Evolutionary conservation across 2,113 vertebrate species (phyloP), one percentile per base, ranked within the genome.

Genomic region (Numida meleagris): DNA sequence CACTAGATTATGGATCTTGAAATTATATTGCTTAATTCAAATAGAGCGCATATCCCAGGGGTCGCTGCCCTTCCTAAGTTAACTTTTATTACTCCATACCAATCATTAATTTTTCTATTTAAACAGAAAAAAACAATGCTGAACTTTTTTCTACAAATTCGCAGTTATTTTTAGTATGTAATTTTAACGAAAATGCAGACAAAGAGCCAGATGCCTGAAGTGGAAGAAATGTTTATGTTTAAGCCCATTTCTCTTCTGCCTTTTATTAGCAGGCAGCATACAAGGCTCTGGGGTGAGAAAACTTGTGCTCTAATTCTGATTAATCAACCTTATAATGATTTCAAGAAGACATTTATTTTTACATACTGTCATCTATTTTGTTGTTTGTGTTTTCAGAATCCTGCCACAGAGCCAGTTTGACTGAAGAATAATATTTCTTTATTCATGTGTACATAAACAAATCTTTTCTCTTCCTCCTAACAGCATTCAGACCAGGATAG

Each of bases 1-100:
- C 25, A 48, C 59, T 74, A 50, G 31, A 77, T 88, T 63, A 24
- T 90, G 27, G 89, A 42, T 90, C 92, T 74, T 96, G 88, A 78
- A 79, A 3, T 91, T 89, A 31, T 24, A 48, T 97, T 96, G 93
- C 97, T 96, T 88, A 94, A 96, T 86, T 93, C 93, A 89, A 85
- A 80, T 20, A 86, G 20, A 82, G 83, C 29, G 51, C 76, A 17
- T 90, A 86, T 65, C 78, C 88, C 74, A 48, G 78, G 59, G 86
- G 88, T 94, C 23, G 45, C 36, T 96, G 96, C 96, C 94, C 95
- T 90, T 62, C 74, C 62, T 14, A 36, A 91, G 62, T 73, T 84
- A 95, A 86, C 86, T 89, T 93, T 79, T 82, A 76, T 68, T 70
- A 86, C 58, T 61, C 79, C 40, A 14, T 36, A 50, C 24, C 0